phyloP scores from a whole-genome alignment of 2,113 vertebrate genomes.

The Gopherus flavomarginatus region DNA sequence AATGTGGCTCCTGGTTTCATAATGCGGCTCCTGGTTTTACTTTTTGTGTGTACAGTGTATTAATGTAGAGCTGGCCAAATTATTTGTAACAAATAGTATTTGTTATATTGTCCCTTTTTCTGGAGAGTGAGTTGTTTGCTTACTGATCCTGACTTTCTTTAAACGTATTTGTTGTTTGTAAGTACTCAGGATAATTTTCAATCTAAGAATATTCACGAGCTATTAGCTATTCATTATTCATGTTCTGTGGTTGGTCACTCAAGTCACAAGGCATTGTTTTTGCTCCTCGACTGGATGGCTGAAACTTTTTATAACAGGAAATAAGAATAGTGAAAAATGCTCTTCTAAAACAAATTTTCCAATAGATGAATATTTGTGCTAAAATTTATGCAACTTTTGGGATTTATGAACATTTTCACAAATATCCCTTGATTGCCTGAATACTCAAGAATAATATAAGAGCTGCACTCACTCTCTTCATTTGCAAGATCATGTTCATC shows the following conservation, averaged over 20 bases:
- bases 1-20: not conserved
- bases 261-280: constrained; percentile 30
- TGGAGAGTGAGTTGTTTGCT: constrained; percentile 6
- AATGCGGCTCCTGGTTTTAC: not conserved
- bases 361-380: not conserved
- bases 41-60: not conserved
- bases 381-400: not conserved
- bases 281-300: constrained; percentile 13
- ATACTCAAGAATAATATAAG: not conserved
- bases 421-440: not conserved
- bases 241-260: not conserved
- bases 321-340: constrained; percentile 20
- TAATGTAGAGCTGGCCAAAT: constrained; percentile 16
- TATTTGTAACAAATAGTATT: not conserved
- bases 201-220: not conserved
- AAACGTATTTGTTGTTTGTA: not conserved
- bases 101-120: constrained; percentile 3
- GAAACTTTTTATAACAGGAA: constrained; percentile 35
- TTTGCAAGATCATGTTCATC: not conserved
- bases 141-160: constrained; percentile 21
- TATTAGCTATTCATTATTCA: constrained; percentile 46
- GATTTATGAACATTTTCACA: not conserved
- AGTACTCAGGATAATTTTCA: not conserved
- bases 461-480: not conserved
- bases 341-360: constrained; percentile 11